A percentile compares a stretch with the other conserved stretches of the same genome.
Conservation (phyloP, 2,113 vertebrate genomes). For the Cynocephalus volans region DNA sequence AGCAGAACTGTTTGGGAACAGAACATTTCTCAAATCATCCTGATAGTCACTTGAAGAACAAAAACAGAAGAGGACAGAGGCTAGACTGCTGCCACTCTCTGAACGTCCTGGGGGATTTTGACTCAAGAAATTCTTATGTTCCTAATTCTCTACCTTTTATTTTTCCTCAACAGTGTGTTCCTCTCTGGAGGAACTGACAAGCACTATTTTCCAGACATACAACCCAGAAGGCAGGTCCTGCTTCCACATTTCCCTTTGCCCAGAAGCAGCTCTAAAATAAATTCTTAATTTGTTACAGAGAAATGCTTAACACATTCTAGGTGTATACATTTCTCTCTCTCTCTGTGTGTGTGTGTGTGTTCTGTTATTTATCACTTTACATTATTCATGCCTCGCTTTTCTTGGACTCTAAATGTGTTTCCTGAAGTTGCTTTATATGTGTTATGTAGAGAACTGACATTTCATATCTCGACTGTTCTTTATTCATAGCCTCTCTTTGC, state of each 20-base stretch:
- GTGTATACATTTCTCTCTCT: background rate
- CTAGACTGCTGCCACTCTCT: background rate
- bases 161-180: background rate
- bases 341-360: background rate
- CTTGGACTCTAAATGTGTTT: background rate
- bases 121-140: background rate
- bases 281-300: background rate
- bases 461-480: background rate
- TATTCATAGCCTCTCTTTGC: conserved; percentile 40
- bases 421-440: background rate
- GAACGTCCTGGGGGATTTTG: background rate
- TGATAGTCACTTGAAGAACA: background rate
- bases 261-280: conserved; percentile 12
- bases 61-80: background rate
- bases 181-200: background rate
- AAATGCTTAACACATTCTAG: background rate
- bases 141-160: background rate
- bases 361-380: background rate
- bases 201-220: background rate
- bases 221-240: background rate
- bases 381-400: background rate
- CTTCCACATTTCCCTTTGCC: background rate
- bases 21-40: background rate
- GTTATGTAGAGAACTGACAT: background rate
- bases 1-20: background rate